Base-by-base conservation (phyloP, 2,797 vertebrate genomes). In the Valencia hispanica region DNA sequence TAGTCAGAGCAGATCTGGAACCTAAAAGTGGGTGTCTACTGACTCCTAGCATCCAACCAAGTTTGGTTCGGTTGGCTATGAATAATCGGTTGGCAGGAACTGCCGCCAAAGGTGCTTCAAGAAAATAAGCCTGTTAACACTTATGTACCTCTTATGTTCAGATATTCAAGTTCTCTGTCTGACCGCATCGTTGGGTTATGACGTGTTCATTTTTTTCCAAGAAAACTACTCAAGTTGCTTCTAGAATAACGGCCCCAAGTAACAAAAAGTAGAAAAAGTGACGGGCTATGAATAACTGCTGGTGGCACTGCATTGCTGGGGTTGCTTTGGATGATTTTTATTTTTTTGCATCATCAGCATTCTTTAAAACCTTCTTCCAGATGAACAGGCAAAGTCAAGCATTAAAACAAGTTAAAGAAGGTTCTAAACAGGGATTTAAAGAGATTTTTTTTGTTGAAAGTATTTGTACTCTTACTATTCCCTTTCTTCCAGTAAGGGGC, bases 401-500 rank as follows among this genome's bases (percentile, higher is more conserved):
- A 25, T 41, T 66, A 7, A 66, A 66, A 41, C 63, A n/a, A 66
- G 22, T 86, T 75, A 69, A 70, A 79, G 74, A 68, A 88, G 79
- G 81, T 79, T 83, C 76, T 69, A 82, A 84, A 87, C 84, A 80
- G 75, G 69, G 72, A 87, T 79, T 84, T 79, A 15, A 50, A 51
- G 53, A 81, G 39, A 68, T 75, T 43, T 36, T n/a, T 63, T 65
- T 87, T 78, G 85, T 87, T n/a, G n/a, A n/a, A 77, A 89, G 88
- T 90, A 84, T 75, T 88, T 87, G 87, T 79, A 76, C 77, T 88
- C 79, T 84, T 84, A 77, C 70, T 88, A 79, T 88, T 77, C 72
- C 45, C 12, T 82, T 84, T 79, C 71, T 79, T 79, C 63, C 83
- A 90, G 78, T 48, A 79, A 86, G 83, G 87, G 79, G 78, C 75